Conservation (phyloP, 1,140 invertebrate genomes). For the Zaprionus africanus region DNA sequence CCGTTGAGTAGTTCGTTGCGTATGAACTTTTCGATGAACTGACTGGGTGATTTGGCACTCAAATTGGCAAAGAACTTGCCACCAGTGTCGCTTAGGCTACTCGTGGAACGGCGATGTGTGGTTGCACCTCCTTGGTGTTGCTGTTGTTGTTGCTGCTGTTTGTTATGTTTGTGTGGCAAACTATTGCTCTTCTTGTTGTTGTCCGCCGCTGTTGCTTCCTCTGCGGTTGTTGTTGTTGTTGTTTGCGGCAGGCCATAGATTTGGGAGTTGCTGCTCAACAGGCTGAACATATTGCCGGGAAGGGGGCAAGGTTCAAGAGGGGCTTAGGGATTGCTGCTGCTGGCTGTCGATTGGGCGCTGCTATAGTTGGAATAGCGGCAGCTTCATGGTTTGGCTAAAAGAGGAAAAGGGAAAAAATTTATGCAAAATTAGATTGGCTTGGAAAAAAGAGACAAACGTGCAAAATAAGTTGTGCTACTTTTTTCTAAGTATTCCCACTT, state of each 20-base stretch:
- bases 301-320: not conserved
- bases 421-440: not conserved
- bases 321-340: slow-evolving; percentile 10
- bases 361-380: slow-evolving; percentile 25
- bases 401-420: not conserved
- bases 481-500: not conserved
- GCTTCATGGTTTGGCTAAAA: slow-evolving; percentile 53
- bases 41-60: slow-evolving; percentile 66
- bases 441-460: not conserved
- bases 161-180: slow-evolving; percentile 57
- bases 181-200: slow-evolving; percentile 62
- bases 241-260: slow-evolving; percentile 71
- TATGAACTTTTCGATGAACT: slow-evolving; percentile 76
- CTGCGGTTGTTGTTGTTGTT: slow-evolving; percentile 39
- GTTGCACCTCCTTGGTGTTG: slow-evolving; percentile 32
- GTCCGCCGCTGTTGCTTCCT: slow-evolving; percentile 15
- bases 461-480: slow-evolving; percentile 14
- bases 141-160: slow-evolving; percentile 30
- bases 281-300: slow-evolving; percentile 63
- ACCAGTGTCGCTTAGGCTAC: slow-evolving; percentile 58
- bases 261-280: slow-evolving; percentile 67
- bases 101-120: slow-evolving; percentile 58
- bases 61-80: slow-evolving; percentile 65
- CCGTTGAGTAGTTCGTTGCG: slow-evolving; percentile 67
- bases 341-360: slow-evolving; percentile 14